phyloP scores from a whole-genome alignment of 1,140 invertebrate species.

The Pomacea maculata region DNA sequence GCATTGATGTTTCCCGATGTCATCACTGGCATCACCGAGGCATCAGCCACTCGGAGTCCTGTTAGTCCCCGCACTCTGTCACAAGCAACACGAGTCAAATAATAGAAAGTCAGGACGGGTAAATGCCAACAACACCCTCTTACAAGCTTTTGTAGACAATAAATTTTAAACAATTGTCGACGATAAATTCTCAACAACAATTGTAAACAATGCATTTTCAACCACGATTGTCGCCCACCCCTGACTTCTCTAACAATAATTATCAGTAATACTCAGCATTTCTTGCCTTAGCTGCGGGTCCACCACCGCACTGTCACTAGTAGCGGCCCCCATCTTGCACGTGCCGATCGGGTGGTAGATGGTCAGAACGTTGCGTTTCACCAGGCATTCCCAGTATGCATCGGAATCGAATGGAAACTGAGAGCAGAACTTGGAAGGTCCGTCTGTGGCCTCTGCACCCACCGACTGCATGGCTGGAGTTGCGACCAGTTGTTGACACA shows the following conservation, averaged over 20 bases:
- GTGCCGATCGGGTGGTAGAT: slow-evolving; percentile 90
- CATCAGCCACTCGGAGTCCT: slow-evolving; percentile 68
- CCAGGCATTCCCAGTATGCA: slow-evolving; percentile 61
- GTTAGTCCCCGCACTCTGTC: slow-evolving; percentile 62
- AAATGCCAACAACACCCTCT: too few relatives aligned
- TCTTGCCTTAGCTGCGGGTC: slow-evolving; percentile 74
- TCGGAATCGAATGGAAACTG: slow-evolving; percentile 43
- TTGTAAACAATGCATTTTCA: too few relatives aligned
- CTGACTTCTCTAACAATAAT: too few relatives aligned
- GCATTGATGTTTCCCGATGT: slow-evolving; percentile 70
- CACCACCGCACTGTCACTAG: slow-evolving; percentile 85
- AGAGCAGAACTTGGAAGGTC: slow-evolving; percentile 30
- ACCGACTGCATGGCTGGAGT: slow-evolving; percentile 27
- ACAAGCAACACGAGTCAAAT: too few relatives aligned
- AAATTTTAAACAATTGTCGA: too few relatives aligned
- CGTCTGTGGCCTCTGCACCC: slow-evolving; percentile 23
- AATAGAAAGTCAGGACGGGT: too few relatives aligned
- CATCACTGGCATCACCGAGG: slow-evolving; percentile 70
- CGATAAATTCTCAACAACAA: too few relatives aligned
- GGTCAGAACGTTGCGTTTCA: slow-evolving; percentile 68
- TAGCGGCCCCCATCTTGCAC: slow-evolving; percentile 90
- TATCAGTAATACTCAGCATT: too few relatives aligned
- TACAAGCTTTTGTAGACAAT: too few relatives aligned
- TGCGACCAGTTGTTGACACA: slow-evolving; percentile 22
- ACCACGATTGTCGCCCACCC: too few relatives aligned